phyloP scores from a whole-genome alignment of 2,888 invertebrate species.

The Parelbella ahira region DNA sequence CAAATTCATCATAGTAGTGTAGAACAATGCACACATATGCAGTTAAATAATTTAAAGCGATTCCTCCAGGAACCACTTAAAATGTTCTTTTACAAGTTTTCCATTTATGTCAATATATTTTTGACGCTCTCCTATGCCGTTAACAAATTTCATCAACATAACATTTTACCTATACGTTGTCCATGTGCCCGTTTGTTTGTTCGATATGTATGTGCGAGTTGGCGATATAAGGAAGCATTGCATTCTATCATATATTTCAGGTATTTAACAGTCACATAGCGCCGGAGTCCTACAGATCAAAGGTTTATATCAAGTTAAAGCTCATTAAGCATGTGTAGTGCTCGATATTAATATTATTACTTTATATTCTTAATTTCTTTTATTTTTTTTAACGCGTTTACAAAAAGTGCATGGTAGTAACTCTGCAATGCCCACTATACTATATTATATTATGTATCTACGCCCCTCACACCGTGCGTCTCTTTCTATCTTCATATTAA shows the following conservation, averaged over 20 bases:
- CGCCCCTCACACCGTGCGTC: conserved; percentile 37
- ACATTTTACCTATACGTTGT: conserved; percentile 11
- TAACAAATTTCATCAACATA: neutral
- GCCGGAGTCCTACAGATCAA: conserved; percentile 95
- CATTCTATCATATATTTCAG: conserved; percentile 85
- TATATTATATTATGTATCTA: no score
- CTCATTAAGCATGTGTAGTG: conserved; percentile 74
- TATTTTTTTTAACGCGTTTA: conserved; percentile 41
- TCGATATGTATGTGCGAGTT: conserved; percentile 30
- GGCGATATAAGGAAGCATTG: conserved; percentile 67
- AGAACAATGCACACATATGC: no score
- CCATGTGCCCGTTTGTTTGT: conserved; percentile 15
- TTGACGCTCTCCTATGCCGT: no score
- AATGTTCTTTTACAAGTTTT: no score
- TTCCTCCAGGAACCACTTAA: no score
- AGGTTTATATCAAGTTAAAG: conserved; percentile 86
- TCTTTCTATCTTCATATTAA: conserved; percentile 7
- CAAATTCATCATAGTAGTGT: no score
- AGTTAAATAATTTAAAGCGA: no score
- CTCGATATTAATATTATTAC: conserved; percentile 47
- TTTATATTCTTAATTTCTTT: no score
- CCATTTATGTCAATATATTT: neutral
- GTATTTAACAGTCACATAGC: conserved; percentile 97
- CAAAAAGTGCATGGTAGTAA: conserved; percentile 25
- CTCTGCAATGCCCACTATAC: neutral